Evolutionary conservation across 37 sponge, comb jelly and placozoan species (phyloP).

Genomic region (Spongilla lacustris): DNA sequence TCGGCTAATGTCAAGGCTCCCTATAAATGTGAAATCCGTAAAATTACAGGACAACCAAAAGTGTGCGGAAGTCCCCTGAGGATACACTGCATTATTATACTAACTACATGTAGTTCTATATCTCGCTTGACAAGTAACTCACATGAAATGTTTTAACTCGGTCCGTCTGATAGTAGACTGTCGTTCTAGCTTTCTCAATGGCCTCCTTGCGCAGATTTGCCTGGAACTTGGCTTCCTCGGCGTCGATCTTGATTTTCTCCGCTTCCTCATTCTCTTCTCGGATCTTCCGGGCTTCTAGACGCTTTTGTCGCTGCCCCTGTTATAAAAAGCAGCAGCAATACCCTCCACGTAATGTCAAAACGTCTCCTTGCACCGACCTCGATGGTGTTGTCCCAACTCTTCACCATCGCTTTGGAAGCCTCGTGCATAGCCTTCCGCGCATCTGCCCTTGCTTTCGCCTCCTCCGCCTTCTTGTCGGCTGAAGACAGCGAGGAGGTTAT

Average conservation of each 20-base stretch:
- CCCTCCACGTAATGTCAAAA: not conserved
- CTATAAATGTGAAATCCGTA: constrained; percentile 25
- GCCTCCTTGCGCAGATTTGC: constrained; percentile 76
- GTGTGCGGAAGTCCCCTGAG: too few relatives aligned
- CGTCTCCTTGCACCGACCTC: not conserved
- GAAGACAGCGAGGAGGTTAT: not conserved
- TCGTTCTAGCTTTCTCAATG: constrained; percentile 84
- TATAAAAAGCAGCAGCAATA: not conserved
- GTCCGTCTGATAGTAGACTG: constrained; percentile 88
- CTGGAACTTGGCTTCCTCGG: constrained; percentile 79
- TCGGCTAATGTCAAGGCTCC: constrained; percentile 82
- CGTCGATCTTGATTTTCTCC: constrained; percentile 69
- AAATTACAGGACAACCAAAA: too few relatives aligned
- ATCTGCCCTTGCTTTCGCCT: not conserved
- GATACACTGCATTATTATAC: too few relatives aligned
- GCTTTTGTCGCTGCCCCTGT: constrained; percentile 84
- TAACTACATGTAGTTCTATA: too few relatives aligned
- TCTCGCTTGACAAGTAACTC: constrained; percentile 11
- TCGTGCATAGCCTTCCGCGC: not conserved
- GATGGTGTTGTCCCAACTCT: not conserved
- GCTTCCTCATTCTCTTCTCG: constrained; percentile 74
- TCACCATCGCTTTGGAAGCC: too few relatives aligned
- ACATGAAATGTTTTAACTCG: constrained; percentile 87
- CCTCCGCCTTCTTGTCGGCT: not conserved
- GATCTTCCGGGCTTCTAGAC: constrained; percentile 58